These are phyloP conservation scores for Lasioglossum lativentre DNA, from an alignment of 2,888 invertebrate genomes.

Conservation along the genomic window DNA sequence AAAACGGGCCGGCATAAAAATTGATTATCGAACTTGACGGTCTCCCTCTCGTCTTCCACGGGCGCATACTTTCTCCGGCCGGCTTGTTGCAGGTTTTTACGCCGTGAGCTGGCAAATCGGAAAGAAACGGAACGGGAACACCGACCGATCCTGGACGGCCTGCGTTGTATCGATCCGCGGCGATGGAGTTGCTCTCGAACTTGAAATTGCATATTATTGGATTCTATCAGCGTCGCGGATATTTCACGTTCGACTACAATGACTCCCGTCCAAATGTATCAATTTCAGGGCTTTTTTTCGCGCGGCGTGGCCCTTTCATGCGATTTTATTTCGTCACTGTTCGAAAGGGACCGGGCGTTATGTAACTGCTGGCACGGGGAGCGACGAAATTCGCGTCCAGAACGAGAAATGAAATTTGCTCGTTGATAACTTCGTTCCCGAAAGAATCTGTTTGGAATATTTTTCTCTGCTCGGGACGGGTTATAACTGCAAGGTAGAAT, in stretches of 20 bases:
- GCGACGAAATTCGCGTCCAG: not conserved
- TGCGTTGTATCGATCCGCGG: conserved; percentile 50
- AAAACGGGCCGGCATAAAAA: conserved; percentile 46
- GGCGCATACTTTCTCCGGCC: not conserved
- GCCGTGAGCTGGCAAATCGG: conserved; percentile 7
- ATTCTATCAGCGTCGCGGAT: conserved; percentile 57
- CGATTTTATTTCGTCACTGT: conserved; percentile 7
- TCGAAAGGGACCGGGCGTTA: not conserved
- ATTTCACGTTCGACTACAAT: conserved; percentile 56
- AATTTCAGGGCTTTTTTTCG: conserved; percentile 43
- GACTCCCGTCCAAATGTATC: conserved; percentile 50
- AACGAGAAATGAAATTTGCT: not conserved
- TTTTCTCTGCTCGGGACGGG: too few species aligned
- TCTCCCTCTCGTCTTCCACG: conserved; percentile 35
- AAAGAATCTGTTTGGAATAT: not conserved
- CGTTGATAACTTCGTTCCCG: not conserved
- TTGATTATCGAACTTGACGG: conserved; percentile 60
- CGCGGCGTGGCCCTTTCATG: not conserved
- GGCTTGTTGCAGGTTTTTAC: not conserved
- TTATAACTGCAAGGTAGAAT: too few species aligned
- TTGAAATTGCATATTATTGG: conserved; percentile 68
- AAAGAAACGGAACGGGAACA: conserved; percentile 35
- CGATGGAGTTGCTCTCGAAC: conserved; percentile 60
- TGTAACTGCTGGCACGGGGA: not conserved
- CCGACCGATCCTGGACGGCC: conserved; percentile 19